Base-by-base conservation (phyloP, 2,797 vertebrate species). In the Micrastur ruficollis region DNA sequence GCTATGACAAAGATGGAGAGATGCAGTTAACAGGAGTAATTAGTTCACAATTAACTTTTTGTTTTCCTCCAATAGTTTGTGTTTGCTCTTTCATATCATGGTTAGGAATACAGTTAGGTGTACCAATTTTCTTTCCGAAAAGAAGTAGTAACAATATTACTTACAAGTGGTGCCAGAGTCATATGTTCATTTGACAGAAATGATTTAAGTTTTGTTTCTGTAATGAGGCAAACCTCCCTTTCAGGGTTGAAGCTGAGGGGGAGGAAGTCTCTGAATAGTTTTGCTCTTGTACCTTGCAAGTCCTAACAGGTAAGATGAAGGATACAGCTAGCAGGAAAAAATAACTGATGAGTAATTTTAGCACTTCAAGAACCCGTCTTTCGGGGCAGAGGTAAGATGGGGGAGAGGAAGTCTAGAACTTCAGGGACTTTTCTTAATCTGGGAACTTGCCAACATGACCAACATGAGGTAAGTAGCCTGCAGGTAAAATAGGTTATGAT, bases 401-500 rank as follows among this genome's bases (percentile, higher is more conserved):
- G 14, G 29, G 52, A 90, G 58, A 91, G 47, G 81, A 92, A 78
- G 59, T 76, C 92, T 89, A 89, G 71, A 89, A 76, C 73, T 94
- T 85, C 74, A 76, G 81, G 71, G 75, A 93, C 62, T 90, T 86
- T 75, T 46, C 61, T 73, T 78, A 44, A 90, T 87, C 59, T 87
- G 84, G 74, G 20, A 92, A 42, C 19, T 74, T 76, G 55, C 29
- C 40, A 85, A 72, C 47, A 87, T 29, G 73, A 90, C n/a, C 52
- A 74, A 89, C 5, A 46, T 61, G 80, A 95, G 27, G 67, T 73
- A 92, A 96, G 67, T 22, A 87, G 31, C 50, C 78, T 82, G 15
- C 55, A 89, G 71, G 75, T 92, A 55, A 82, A 86, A 85, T 34
- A 63, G n/a, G n/a, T 89, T 61, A 44, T 94, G 92, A 94, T 84